Evolutionary conservation across 2,888 invertebrate genomes (phyloP).

Genomic region (Drosophila monieri): DNA sequence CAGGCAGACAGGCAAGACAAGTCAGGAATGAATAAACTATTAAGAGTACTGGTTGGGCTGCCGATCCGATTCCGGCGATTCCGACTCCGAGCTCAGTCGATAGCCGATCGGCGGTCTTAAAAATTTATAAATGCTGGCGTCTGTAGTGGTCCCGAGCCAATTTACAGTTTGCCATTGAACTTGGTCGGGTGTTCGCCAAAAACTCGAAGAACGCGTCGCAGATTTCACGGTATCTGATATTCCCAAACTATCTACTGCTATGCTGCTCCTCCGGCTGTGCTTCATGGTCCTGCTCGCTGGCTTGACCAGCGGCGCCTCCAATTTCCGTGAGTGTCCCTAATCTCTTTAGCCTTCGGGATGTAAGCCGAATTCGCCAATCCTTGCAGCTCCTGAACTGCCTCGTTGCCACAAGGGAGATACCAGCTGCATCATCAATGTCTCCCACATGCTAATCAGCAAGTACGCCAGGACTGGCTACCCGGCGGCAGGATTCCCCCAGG

Average conservation of each 20-base stretch:
- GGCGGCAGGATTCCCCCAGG: conserved; percentile 77
- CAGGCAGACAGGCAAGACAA: conserved; percentile 52
- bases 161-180: conserved; percentile 83
- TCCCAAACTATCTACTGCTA: neutral
- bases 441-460: conserved; percentile 70
- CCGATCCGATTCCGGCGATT: conserved; percentile 3
- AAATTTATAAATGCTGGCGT: conserved; percentile 82
- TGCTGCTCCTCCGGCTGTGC: conserved; percentile 51
- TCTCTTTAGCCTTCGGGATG: neutral
- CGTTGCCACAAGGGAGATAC: conserved; percentile 80
- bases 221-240: conserved; percentile 5
- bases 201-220: conserved; percentile 29
- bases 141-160: conserved; percentile 67
- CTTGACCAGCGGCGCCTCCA: conserved; percentile 51
- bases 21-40: conserved; percentile 76
- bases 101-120: conserved; percentile 44
- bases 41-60: conserved; percentile 36
- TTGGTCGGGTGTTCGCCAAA: conserved; percentile 80
- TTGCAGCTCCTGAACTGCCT: conserved; percentile 78
- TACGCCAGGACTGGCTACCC: conserved; percentile 80
- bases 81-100: conserved; percentile 16
- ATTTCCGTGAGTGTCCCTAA: conserved; percentile 67
- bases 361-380: conserved; percentile 9
- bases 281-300: conserved; percentile 41
- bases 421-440: conserved; percentile 77